Base-by-base conservation (phyloP, 1,140 invertebrate genomes). In the Diabrotica undecimpunctata region DNA sequence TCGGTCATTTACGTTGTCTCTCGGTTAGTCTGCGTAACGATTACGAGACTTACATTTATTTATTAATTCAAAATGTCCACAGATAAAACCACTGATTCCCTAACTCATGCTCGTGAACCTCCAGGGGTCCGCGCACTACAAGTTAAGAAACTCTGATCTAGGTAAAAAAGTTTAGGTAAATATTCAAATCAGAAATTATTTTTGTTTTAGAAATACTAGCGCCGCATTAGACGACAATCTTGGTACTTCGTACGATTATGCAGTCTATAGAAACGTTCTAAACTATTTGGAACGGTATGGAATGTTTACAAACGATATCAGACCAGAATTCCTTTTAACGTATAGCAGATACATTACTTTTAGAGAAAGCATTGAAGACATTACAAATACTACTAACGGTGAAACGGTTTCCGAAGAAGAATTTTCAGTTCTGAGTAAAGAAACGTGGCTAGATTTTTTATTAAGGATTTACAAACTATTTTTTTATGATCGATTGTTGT, bases 371-470 rank as follows among this genome's bases (percentile, higher is more conserved):
- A 41, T 55, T 41, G 41, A 14, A 5, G 14, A 61, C 25, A 37
- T 58, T 11, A 38, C 52, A 12, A 25, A 10, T 36, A 38, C 11
- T 10, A 25, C 1, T 0, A 7, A 10, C 12, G 50, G 61, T 50
- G 13, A 35, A 41, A 14, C 54, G n/a, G 54, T 72, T 39, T 5
- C 56, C 6, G 61, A 64, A 50, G 55, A 65, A 8, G 39, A 63
- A 39, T 79, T 77, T 59, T 67, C 74, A 51, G 61, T 63, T 5
- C 67, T 74, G n/a, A 75, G 71, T n/a, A 76, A 74, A 62, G 79
- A 79, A 60, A 75, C 62, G 38, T 82, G 80, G 81, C 54, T 82
- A 9, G 80, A 82, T 54, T 51, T 82, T 2, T 65, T 79, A 37
- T 69, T 81, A 14, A 78, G 79, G 67, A 77, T 71, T 0, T 80